Conservation (phyloP, 2,797 vertebrate species). For the Peromyscus attwateri region DNA sequence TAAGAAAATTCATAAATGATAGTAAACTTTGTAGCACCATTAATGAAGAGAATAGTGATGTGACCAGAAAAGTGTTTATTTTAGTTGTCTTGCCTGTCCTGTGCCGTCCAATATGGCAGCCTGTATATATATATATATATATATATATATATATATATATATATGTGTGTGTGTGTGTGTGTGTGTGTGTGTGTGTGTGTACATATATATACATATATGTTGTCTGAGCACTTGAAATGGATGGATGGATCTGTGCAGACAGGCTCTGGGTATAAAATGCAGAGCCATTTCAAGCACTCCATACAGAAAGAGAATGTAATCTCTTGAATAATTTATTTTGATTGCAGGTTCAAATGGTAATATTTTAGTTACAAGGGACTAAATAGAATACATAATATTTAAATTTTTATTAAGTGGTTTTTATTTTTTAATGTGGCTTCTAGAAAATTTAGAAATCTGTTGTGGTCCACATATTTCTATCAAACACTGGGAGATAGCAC, state of each 20-base stretch:
- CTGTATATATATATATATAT: neutral
- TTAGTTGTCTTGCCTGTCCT: neutral
- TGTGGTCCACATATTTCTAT: neutral
- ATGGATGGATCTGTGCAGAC: neutral
- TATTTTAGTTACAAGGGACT: neutral
- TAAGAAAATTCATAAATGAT: neutral
- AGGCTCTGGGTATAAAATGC: neutral
- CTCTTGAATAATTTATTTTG: neutral
- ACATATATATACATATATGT: neutral
- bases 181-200: no score
- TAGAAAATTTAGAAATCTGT: slow-evolving; percentile 24
- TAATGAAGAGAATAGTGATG: neutral
- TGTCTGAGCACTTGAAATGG: neutral
- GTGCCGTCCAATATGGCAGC: neutral
- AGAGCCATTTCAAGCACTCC: neutral
- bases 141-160: neutral
- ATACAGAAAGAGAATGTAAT: neutral
- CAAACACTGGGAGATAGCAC: neutral
- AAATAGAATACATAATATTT: neutral
- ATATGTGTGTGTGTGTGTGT: no score
- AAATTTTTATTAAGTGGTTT: slow-evolving; percentile 6
- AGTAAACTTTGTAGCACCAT: neutral
- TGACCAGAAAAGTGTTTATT: neutral
- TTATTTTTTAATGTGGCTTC: neutral
- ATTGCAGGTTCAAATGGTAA: neutral